A percentile compares a stretch with the other conserved stretches of the same genome.
phyloP scores from a whole-genome alignment of 2,888 invertebrate genomes.

The Tricholauxania praeusta region DNA sequence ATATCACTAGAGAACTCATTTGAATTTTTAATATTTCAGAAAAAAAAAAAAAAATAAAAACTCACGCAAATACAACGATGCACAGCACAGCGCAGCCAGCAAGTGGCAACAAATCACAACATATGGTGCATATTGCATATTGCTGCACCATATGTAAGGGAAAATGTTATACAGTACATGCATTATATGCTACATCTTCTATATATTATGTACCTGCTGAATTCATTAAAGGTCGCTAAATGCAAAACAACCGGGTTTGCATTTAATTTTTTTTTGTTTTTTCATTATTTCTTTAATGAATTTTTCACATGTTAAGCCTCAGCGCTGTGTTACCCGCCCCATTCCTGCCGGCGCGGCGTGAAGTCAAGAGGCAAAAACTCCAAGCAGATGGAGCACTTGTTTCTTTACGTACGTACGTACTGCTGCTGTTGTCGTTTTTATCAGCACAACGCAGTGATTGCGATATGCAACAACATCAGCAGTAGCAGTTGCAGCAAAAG shows the following conservation, averaged over 20 bases:
- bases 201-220: conserved; percentile 1
- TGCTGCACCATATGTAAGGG: too few relatives aligned
- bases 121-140: too few relatives aligned
- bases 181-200: background rate
- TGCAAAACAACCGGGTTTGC: background rate
- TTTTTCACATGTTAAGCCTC: background rate
- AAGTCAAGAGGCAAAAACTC: background rate
- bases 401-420: background rate
- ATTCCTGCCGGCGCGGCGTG: background rate
- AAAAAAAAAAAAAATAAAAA: too few relatives aligned
- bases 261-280: too few relatives aligned
- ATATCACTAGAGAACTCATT: too few relatives aligned
- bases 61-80: too few relatives aligned
- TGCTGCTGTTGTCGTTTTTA: conserved; percentile 10
- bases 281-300: too few relatives aligned
- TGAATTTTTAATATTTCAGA: too few relatives aligned
- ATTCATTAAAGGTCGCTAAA: conserved; percentile 6
- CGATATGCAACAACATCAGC: conserved; percentile 30
- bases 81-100: too few relatives aligned
- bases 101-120: too few relatives aligned
- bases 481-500: conserved; percentile 11
- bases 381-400: conserved; percentile 13
- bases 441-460: conserved; percentile 32
- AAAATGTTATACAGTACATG: too few relatives aligned
- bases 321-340: background rate